Evolutionary conservation across 2,797 vertebrate species (phyloP).

Genomic region (Chiroxiphia lanceolata): DNA sequence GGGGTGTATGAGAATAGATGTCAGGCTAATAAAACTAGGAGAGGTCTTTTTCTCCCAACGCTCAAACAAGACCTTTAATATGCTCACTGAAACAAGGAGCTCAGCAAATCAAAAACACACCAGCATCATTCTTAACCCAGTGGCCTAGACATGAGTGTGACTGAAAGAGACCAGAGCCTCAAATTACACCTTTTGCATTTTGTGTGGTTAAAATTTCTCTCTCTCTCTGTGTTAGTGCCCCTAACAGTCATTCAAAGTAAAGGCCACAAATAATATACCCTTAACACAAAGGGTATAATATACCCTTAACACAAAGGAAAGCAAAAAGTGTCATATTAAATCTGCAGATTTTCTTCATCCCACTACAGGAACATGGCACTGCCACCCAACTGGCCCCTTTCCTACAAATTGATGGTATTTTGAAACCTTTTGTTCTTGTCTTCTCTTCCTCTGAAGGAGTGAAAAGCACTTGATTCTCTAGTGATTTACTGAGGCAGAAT

Average conservation of each 20-base stretch:
- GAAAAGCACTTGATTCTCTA: neutral
- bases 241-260: neutral
- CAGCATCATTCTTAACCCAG: neutral
- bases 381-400: neutral
- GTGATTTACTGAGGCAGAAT: neutral
- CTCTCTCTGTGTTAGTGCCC: neutral
- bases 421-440: neutral
- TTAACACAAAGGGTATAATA: accelerated
- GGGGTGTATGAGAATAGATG: neutral
- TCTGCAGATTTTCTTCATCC: neutral
- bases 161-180: neutral
- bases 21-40: neutral
- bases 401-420: neutral
- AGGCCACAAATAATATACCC: neutral
- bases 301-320: accelerated
- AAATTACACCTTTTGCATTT: neutral
- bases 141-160: neutral
- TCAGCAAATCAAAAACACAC: neutral
- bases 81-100: neutral
- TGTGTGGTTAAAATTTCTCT: neutral
- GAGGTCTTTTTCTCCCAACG: neutral
- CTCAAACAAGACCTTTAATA: neutral
- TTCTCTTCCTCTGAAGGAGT: neutral
- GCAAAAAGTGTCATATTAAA: neutral
- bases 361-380: neutral